A percentile compares a stretch with the other conserved stretches of the same genome.
Conservation (phyloP, 2,797 vertebrate species). For the Poeciliopsis infans region DNA sequence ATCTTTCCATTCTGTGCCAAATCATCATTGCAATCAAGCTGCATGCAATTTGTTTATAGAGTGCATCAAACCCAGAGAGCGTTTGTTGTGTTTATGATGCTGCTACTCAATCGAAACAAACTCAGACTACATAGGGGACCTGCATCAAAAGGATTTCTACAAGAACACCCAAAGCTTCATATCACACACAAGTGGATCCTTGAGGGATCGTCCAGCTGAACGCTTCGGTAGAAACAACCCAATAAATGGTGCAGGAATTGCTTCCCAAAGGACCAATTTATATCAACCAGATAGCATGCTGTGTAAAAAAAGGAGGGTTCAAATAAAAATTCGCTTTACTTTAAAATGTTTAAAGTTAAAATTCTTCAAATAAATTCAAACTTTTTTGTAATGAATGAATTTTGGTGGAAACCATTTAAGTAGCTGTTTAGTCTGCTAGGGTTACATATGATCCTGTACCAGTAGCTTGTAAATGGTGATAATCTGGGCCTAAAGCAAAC, state of each 20-base stretch:
- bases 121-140: conserved; percentile 46
- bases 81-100: conserved; percentile 46
- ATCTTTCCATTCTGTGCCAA: conserved; percentile 52
- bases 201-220: conserved; percentile 47
- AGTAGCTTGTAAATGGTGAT: conserved; percentile 70
- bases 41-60: conserved; percentile 47
- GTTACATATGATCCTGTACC: conserved; percentile 59
- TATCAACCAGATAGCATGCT: conserved; percentile 11
- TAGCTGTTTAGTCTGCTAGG: conserved; percentile 44
- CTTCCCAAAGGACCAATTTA: conserved; percentile 26
- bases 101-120: conserved; percentile 52
- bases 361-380: conserved; percentile 34
- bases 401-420: conserved; percentile 50
- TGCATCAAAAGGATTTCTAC: conserved; percentile 41
- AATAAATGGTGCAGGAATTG: conserved; percentile 38
- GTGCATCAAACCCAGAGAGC: conserved; percentile 32
- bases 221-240: conserved; percentile 38
- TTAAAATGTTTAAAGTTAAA: conserved; percentile 38
- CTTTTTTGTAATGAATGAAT: conserved; percentile 37
- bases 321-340: conserved; percentile 28
- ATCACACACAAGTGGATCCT: conserved; percentile 43
- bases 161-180: conserved; percentile 49
- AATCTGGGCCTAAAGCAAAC: conserved; percentile 76
- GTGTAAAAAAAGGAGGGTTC: conserved; percentile 10
- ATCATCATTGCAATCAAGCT: conserved; percentile 65